Evolutionary conservation across 2,113 vertebrate genomes (phyloP).

Genomic region (Cryptomyrus ogoouensis): DNA sequence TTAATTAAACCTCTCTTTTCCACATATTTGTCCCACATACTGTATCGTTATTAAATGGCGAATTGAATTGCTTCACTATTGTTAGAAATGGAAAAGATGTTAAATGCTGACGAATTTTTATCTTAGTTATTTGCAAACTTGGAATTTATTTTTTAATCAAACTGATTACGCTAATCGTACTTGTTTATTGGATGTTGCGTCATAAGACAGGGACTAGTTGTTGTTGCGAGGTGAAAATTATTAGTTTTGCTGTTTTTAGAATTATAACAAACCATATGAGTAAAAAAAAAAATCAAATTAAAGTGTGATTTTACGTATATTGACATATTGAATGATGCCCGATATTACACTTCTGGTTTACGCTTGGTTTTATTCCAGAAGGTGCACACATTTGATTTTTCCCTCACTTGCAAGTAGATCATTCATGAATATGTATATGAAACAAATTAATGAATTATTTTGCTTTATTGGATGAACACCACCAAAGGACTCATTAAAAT

Average conservation of each 20-base stretch:
- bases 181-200: background rate
- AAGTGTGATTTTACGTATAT: background rate
- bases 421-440: background rate
- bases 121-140: background rate
- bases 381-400: background rate
- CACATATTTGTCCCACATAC: conserved; percentile 10
- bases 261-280: background rate
- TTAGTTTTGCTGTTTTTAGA: background rate
- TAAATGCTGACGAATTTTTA: background rate
- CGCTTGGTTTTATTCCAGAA: background rate
- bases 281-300: background rate
- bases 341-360: background rate
- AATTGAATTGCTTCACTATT: background rate
- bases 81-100: background rate
- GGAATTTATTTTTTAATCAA: background rate
- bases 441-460: background rate
- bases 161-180: background rate
- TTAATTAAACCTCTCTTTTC: conserved; percentile 15
- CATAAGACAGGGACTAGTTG: background rate
- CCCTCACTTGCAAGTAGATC: background rate
- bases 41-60: background rate
- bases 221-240: background rate
- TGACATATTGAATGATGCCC: background rate
- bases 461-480: background rate
- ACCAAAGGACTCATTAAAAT: background rate